phyloP scores from a whole-genome alignment of 2,797 vertebrate genomes.

The Hybognathus amarus region DNA sequence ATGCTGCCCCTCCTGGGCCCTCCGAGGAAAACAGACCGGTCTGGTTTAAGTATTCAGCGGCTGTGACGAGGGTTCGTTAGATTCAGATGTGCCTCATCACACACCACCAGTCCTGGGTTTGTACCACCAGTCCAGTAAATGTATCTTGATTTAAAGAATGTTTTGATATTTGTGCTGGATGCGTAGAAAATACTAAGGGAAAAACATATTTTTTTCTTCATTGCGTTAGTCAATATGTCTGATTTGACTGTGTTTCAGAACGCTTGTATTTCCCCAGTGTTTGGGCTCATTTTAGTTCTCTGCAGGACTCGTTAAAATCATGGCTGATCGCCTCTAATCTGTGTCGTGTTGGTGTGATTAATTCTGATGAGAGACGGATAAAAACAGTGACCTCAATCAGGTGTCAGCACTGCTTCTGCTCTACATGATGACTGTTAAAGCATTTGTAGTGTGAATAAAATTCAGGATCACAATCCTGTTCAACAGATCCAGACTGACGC shows the following conservation, averaged over 20 bases:
- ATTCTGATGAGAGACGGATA: neutral
- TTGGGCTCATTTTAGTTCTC: constrained; percentile 9
- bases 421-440: neutral
- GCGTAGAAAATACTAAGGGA: neutral
- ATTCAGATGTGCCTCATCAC: too few species aligned
- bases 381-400: neutral
- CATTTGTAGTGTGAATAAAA: neutral
- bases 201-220: neutral
- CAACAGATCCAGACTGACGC: neutral
- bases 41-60: too few species aligned
- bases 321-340: constrained; percentile 59
- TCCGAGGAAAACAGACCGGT: too few species aligned
- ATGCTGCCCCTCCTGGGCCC: too few species aligned
- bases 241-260: neutral
- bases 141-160: neutral
- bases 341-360: constrained; percentile 16
- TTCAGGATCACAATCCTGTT: neutral
- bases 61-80: too few species aligned
- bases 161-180: neutral
- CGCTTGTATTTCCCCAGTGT: neutral
- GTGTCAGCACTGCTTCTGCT: neutral
- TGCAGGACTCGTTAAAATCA: constrained; percentile 46
- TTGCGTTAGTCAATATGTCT: neutral
- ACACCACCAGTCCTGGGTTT: too few species aligned
- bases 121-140: too few species aligned